phyloP scores from a whole-genome alignment of 2,797 vertebrate genomes.

The Discoglossus pictus region DNA sequence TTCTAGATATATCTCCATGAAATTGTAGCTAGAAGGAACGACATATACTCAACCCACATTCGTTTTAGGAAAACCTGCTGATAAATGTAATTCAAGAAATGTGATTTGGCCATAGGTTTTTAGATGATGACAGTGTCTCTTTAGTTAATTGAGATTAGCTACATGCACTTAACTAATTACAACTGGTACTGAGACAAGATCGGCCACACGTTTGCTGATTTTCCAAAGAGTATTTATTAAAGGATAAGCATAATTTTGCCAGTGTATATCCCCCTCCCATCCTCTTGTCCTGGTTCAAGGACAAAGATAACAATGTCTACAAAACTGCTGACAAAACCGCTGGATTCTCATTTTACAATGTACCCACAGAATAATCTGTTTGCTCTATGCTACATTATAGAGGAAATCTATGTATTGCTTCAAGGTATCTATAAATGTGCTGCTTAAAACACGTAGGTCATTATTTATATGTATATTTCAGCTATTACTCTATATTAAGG shows the following conservation, averaged over 20 bases:
- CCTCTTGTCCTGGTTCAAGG: conserved; percentile 33
- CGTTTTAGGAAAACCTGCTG: too few relatives aligned
- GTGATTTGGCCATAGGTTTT: too few relatives aligned
- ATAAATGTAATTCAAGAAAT: too few relatives aligned
- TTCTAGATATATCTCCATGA: too few relatives aligned
- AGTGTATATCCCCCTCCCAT: too few relatives aligned
- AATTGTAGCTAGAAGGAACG: too few relatives aligned
- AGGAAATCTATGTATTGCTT: conserved; percentile 44
- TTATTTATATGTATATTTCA: too few relatives aligned
- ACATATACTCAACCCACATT: too few relatives aligned
- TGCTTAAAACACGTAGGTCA: not conserved
- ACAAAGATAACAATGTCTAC: conserved; percentile 10
- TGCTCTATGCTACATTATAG: conserved; percentile 5
- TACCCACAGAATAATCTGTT: conserved; percentile 19
- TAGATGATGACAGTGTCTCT: too few relatives aligned
- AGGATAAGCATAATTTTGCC: conserved; percentile 44
- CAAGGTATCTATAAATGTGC: conserved; percentile 24
- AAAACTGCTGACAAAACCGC: conserved; percentile 29
- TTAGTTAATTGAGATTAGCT: conserved; percentile 33
- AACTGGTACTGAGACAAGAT: conserved; percentile 30
- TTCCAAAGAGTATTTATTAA: conserved; percentile 40
- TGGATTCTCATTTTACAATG: conserved; percentile 31
- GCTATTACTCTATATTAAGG: too few relatives aligned
- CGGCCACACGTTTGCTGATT: conserved; percentile 18
- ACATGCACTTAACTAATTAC: conserved; percentile 34